Evolutionary conservation across 2,888 invertebrate species (phyloP), one percentile per base, ranked within the genome.

Genomic region (Ectemnius continuus): DNA sequence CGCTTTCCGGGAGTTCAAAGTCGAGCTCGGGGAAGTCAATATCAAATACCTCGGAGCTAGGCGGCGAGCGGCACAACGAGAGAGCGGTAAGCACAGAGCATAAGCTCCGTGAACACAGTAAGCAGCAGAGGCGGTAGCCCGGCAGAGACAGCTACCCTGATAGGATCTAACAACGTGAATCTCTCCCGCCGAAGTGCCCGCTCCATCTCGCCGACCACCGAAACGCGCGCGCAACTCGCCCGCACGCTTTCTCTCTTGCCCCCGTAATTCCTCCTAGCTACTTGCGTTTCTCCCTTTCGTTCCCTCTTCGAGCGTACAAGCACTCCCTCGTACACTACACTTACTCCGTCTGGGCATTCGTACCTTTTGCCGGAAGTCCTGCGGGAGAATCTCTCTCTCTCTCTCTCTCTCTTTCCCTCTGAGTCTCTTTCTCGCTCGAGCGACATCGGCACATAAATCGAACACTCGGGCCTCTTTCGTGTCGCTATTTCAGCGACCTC

Each of bases 31-130:
- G 88, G 88, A 89, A 90, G 90, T 90, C 90, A 90, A 90, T 90
- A 90, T 89, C 89, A 90, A 90, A 90, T 90, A 90, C 89, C 90
- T 90, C 87, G 81, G 82, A 89, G 90, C 88, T 88, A 88, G 86
- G 86, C 87, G 86, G 86, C 82, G 81, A 76, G 79, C 36, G 36
- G 36, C 36, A 82, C 78, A 79, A 73, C 73, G 75, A 76, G 76
- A 61, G 72, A 76, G 71, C 74, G 63, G 79, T 82, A 81, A 84
- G 82, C 80, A 75, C 73, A 80, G 83, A 36, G 36, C 36, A 36
- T 72, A 76, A 64, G 72, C 69, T 65, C 73, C 74, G 75, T 70
- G 67, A 76, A 71, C 78, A 76, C 75, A 56, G 66, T 75, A 79
- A 83, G 80, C 75, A 79, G 56, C 36, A 36, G 6, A 36, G 36